Evolutionary conservation across 2,113 vertebrate species (phyloP).

Genomic region (Tylochromis polylepis): DNA sequence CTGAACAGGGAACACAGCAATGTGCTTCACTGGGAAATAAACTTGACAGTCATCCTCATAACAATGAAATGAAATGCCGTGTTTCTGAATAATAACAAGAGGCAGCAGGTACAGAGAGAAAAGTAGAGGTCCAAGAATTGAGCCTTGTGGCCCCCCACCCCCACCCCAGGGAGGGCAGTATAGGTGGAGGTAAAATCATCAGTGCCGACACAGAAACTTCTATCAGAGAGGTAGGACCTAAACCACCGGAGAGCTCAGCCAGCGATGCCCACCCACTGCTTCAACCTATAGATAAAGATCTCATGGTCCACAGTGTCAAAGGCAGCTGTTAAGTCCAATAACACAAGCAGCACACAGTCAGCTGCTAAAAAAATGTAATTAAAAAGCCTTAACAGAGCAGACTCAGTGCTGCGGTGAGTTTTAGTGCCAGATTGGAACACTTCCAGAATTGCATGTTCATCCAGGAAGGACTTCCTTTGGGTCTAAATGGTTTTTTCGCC

Average conservation of each 20-base stretch:
- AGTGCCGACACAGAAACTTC: background rate
- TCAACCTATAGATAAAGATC: background rate
- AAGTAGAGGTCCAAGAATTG: background rate
- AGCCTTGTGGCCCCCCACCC: background rate
- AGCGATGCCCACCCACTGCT: background rate
- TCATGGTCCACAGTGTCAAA: background rate
- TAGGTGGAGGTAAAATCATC: background rate
- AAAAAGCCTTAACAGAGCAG: background rate
- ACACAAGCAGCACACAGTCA: background rate
- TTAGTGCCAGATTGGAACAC: background rate
- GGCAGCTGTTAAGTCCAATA: background rate
- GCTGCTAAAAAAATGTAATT: background rate
- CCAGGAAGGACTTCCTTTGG: background rate
- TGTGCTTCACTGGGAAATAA: background rate
- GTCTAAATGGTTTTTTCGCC: accelerated
- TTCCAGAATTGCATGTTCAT: background rate
- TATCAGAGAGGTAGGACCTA: background rate
- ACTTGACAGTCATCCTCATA: background rate
- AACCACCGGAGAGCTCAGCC: background rate
- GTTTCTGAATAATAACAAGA: background rate
- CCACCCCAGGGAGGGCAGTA: accelerated
- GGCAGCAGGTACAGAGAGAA: background rate
- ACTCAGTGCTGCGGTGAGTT: background rate
- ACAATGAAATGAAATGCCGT: accelerated
- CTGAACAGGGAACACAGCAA: background rate